phyloP scores from a whole-genome alignment of 2,113 vertebrate genomes.

The Hyperoodon ampullatus region DNA sequence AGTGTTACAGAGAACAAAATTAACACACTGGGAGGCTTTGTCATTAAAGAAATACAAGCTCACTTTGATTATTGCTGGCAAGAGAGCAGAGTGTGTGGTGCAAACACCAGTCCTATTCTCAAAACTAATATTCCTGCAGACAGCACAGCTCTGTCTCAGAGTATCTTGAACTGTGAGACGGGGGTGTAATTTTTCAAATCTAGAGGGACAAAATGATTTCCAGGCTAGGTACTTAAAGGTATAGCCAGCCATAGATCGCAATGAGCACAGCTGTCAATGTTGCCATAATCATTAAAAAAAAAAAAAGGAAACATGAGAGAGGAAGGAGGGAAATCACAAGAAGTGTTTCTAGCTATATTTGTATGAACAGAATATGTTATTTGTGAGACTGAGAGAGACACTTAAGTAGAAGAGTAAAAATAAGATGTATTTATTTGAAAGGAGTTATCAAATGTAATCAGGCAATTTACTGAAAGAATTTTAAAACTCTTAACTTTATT shows the following conservation, averaged over 20 bases:
- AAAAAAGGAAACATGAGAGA: background rate
- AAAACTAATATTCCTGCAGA: conserved; percentile 82
- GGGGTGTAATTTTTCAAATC: conserved; percentile 81
- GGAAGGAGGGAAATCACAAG: conserved; percentile 48
- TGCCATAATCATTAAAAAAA: conserved; percentile 72
- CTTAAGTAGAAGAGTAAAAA: conserved; percentile 33
- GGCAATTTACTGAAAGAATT: conserved; percentile 57
- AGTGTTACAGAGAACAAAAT: conserved; percentile 81
- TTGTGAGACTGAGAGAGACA: conserved; percentile 50
- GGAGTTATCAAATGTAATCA: conserved; percentile 56
- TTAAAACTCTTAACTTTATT: conserved; percentile 32
- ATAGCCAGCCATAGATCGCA: conserved; percentile 80
- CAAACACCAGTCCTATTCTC: conserved; percentile 76
- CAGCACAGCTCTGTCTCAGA: conserved; percentile 67
- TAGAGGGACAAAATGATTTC: conserved; percentile 80
- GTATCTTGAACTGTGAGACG: conserved; percentile 80
- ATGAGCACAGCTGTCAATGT: conserved; percentile 72
- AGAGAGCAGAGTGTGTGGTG: conserved; percentile 78
- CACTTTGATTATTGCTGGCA: conserved; percentile 82
- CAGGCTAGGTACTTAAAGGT: conserved; percentile 83
- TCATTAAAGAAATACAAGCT: conserved; percentile 84
- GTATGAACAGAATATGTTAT: conserved; percentile 69
- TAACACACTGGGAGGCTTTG: conserved; percentile 84
- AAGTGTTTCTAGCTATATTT: conserved; percentile 64
- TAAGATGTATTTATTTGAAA: conserved; percentile 67